These are phyloP conservation scores for Watersipora subatra DNA, from an alignment of 1,140 invertebrate genomes.

Conservation along the genomic window DNA sequence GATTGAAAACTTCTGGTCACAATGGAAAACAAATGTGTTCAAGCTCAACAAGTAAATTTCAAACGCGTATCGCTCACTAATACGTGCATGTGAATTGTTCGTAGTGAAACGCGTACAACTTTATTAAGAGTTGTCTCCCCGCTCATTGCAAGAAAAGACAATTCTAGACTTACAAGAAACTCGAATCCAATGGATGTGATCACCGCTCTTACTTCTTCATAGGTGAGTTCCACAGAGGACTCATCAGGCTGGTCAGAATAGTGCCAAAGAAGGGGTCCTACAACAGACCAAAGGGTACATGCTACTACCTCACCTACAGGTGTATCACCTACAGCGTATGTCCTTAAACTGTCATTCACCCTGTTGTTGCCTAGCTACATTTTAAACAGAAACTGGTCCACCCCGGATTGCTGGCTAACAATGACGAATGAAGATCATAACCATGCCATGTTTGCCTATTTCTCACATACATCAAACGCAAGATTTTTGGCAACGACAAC, in stretches of 20 bases:
- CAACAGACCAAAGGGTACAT: conserved; percentile 20
- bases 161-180: conserved; percentile 52
- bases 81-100: conserved; percentile 81
- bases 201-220: conserved; percentile 53
- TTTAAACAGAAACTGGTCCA: no score
- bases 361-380: no score
- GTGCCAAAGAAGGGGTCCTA: conserved; percentile 88
- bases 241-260: conserved; percentile 76
- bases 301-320: no score
- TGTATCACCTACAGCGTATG: background rate
- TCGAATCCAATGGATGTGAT: conserved; percentile 74
- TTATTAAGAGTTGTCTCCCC: conserved; percentile 82
- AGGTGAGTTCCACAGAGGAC: conserved; percentile 73
- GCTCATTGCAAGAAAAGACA: conserved; percentile 4
- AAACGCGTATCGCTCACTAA: conserved; percentile 49
- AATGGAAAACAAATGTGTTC: no score
- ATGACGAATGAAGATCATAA: no score
- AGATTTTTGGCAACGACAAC: no score
- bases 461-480: no score
- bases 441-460: no score
- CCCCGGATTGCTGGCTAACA: no score
- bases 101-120: conserved; percentile 73
- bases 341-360: background rate
- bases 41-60: conserved; percentile 77
- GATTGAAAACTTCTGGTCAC: no score